Evolutionary conservation across 2,888 invertebrate genomes (phyloP), one percentile per base, ranked within the genome.

Genomic region (Gisinianus flammeolus): DNA sequence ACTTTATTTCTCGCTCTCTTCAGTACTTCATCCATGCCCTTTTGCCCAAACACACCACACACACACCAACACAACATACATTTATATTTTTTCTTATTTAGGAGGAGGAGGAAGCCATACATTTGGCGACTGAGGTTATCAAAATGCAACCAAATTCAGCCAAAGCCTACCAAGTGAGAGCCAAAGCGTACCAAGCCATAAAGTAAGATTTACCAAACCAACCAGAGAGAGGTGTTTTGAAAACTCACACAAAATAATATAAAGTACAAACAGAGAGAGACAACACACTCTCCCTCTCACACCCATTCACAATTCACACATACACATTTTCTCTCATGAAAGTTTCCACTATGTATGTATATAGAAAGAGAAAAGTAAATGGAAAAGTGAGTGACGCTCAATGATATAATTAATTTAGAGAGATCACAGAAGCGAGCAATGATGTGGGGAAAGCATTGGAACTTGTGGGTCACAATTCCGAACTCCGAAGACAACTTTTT

Each of bases 91-190:
- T 73, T 68, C 54, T 77, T 31, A 67, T 72, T 77, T 72, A 89
- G 89, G 89, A 89, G 75, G 85, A 85, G 72, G 85, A 85, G 1
- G 86, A 87, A 78, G 96, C 97, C 0, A 91, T 96, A 85, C 95
- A 96, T 86, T 89, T 96, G 83, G 96, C 97, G 10, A 92, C 93
- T 52, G 92, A 95, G 86, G 96, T 95, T 0, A 91, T 96, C 52
- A 91, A 91, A 69, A 89, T 95, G 80, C 93, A 94, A 83, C 93
- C 95, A 1, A 92, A 93, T 86, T 96, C 95, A 2, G 97, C 94
- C 86, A 97, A 97, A 88, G 96, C 96, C 5, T 95, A 92, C 85
- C 97, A 96, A 87, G 96, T 96, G 3, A 90, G 96, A 86, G 93
- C 96, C 0, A 92, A 96, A 86, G 96, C 96, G 8, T 91, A 92